Evolutionary conservation across 2,888 invertebrate species (phyloP), one percentile per base, ranked within the genome.

Genomic region (Pycnomerus fuliginosus): DNA sequence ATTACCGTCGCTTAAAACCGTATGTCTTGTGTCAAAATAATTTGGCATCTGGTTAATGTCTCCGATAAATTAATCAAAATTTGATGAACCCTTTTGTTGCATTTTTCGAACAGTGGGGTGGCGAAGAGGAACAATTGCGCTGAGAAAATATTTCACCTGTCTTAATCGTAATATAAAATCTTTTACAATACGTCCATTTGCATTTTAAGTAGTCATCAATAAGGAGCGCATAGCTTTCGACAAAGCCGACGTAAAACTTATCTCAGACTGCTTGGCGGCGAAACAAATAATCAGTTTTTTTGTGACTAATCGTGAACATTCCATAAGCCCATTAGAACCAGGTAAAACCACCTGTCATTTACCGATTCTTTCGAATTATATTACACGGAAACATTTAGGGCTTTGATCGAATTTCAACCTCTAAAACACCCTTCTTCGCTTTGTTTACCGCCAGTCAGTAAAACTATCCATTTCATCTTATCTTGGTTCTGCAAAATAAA

Each of bases 231-330:
- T 43, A 48, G 20, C 43, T 48, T 48, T 48, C 48, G 43, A 43
- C 43, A 39, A 48, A 48, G 48, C 48, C 48, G 48, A 43, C 48
- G 43, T 37, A 47, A 47, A 43, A 47, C 39, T 43, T 38, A 48
- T 48, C 48, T 46, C 39, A 48, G 48, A 48, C 48, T 48, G 48
- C 48, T 48, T 48, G 48, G 43, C 48, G 48, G 48, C 48, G 48
- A 43, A 43, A 43, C 48, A 48, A 48, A 48, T 48, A 48, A 38
- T 48, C 43, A 38, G 27, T 41, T 41, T 46, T 46, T 46, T 41
- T 13, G n/a, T n/a, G n/a, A 39, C 30, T 43, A 48, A 48, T 48
- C 30, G 25, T 39, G 32, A 38, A 48, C 43, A 48, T 48, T 48
- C 48, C 48, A 43, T 48, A 38, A 43, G 30, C 34, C 48, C 43